Percentiles rank a stretch among this genome's conserved stretches.
Conservation (phyloP, 1,140 invertebrate genomes). For the Drosophila eugracilis region DNA sequence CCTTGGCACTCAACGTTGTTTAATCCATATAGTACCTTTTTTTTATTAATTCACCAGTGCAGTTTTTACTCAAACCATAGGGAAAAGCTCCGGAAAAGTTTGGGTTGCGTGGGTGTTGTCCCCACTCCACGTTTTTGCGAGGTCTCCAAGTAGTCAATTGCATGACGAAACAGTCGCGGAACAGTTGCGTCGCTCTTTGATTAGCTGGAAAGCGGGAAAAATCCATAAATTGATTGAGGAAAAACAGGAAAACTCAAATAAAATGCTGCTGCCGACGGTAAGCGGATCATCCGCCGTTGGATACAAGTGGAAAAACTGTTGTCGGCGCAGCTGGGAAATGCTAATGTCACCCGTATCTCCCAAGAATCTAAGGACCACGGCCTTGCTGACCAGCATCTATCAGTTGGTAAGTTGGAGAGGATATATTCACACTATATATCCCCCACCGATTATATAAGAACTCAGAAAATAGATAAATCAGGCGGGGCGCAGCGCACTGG, state of each 20-base stretch:
- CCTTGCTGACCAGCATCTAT: constrained; percentile 77
- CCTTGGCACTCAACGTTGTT: constrained; percentile 46
- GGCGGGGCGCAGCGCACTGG: constrained; percentile 67
- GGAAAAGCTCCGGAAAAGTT: constrained; percentile 60
- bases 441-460: constrained; percentile 27
- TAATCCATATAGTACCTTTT: constrained; percentile 15
- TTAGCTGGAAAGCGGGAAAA: constrained; percentile 42
- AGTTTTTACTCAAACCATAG: constrained; percentile 18
- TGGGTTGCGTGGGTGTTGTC: constrained; percentile 37
- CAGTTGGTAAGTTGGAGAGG: constrained; percentile 69
- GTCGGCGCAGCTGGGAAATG: constrained; percentile 60
- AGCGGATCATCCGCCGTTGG: constrained; percentile 21
- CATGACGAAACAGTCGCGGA: constrained; percentile 70
- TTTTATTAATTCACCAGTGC: constrained; percentile 25
- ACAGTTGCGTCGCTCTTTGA: constrained; percentile 43
- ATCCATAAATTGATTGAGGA: constrained; percentile 76
- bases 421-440: neutral
- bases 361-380: constrained; percentile 76
- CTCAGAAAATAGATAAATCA: constrained; percentile 13
- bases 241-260: constrained; percentile 1
- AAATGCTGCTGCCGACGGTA: constrained; percentile 65
- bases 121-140: constrained; percentile 5
- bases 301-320: constrained; percentile 58
- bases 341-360: constrained; percentile 74
- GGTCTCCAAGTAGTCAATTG: constrained; percentile 49